These are phyloP conservation scores for Eubucco bourcierii DNA, from an alignment of 2,113 vertebrate species.

Conservation along the genomic window DNA sequence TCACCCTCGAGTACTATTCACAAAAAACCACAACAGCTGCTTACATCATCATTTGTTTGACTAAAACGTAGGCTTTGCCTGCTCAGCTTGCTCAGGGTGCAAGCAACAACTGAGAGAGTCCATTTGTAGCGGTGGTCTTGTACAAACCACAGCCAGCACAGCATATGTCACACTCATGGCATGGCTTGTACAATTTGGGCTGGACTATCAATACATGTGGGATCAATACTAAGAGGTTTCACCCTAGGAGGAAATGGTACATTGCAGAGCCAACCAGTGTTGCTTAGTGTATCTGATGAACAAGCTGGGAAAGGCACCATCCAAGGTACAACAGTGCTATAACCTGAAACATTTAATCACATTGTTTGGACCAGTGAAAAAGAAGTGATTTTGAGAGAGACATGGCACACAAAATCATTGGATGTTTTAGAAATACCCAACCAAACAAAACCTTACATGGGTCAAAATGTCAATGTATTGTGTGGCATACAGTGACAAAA, in stretches of 20 bases:
- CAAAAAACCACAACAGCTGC: neutral
- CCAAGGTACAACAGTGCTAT: neutral
- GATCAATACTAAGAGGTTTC: neutral
- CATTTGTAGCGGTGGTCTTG: neutral
- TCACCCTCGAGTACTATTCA: neutral
- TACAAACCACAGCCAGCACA: neutral
- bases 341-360: neutral
- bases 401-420: neutral
- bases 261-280: neutral
- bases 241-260: neutral
- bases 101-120: neutral
- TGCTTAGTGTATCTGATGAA: neutral
- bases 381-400: neutral
- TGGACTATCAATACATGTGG: neutral
- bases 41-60: neutral
- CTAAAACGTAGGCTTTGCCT: fast-evolving
- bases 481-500: neutral
- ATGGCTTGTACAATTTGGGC: fast-evolving
- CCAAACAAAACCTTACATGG: neutral
- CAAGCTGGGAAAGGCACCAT: neutral
- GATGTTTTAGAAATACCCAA: neutral
- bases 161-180: neutral
- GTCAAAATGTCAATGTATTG: neutral
- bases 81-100: neutral
- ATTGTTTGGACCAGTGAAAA: neutral